These are phyloP conservation scores for Priocnemis perturbator DNA, from an alignment of 2,888 invertebrate species.

Conservation along the genomic window DNA sequence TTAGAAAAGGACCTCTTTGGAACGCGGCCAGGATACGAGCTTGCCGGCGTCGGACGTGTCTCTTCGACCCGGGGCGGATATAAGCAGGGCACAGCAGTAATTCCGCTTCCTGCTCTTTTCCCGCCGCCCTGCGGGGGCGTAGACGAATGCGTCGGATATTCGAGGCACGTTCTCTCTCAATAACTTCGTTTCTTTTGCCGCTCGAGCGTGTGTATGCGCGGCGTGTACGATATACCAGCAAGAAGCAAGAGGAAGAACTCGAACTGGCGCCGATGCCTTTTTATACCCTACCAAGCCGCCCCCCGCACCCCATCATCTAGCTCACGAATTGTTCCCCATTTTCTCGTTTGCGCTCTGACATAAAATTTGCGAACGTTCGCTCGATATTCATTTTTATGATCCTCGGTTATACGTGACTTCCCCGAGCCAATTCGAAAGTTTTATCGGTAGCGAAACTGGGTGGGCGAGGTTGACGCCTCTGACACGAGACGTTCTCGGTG, in stretches of 20 bases:
- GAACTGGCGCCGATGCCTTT: too few relatives aligned
- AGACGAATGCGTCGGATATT: constrained; percentile 30
- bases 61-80: constrained; percentile 10
- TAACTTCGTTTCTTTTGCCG: constrained; percentile 24
- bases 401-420: too few relatives aligned
- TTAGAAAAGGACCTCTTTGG: constrained; percentile 6
- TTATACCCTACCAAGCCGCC: too few relatives aligned
- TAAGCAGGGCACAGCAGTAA: constrained; percentile 19
- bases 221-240: too few relatives aligned
- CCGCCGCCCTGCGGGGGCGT: too few relatives aligned
- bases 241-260: too few relatives aligned
- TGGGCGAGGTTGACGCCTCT: too few relatives aligned
- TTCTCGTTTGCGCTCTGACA: background rate
- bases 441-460: too few relatives aligned
- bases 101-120: constrained; percentile 13
- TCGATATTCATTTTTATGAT: too few relatives aligned
- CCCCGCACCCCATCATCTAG: background rate
- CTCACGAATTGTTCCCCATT: background rate
- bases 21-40: constrained; percentile 32
- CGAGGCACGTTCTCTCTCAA: constrained; percentile 28
- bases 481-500: too few relatives aligned
- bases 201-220: background rate
- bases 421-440: too few relatives aligned
- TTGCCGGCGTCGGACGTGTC: constrained; percentile 7
- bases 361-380: too few relatives aligned